These are phyloP conservation scores for Oenanthe melanoleuca DNA, from an alignment of 2,113 vertebrate genomes.

Conservation along the genomic window DNA sequence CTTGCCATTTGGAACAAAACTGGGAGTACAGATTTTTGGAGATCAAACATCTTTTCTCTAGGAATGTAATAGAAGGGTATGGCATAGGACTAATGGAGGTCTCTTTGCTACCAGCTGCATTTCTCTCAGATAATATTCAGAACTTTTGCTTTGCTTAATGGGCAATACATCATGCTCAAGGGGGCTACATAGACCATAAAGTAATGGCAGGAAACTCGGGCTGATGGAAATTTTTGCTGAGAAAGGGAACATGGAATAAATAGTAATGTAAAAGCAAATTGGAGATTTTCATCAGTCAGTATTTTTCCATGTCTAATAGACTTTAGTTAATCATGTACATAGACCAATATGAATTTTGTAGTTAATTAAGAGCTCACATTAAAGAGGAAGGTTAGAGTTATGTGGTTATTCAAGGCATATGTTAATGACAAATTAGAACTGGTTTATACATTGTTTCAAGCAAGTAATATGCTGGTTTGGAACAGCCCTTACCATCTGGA, in stretches of 20 bases:
- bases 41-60: not conserved
- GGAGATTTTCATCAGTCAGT: not conserved
- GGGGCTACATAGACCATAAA: not conserved
- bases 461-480: not conserved
- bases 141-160: not conserved
- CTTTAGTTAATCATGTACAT: not conserved
- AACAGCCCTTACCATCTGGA: not conserved
- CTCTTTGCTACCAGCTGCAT: not conserved
- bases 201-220: not conserved
- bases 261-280: not conserved
- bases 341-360: not conserved
- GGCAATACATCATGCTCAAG: rapidly evolving
- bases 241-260: not conserved
- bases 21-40: not conserved
- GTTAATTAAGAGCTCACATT: not conserved
- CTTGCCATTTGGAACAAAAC: not conserved
- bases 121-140: not conserved
- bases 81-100: not conserved
- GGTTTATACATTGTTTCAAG: not conserved
- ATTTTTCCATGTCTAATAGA: not conserved
- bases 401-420: rapidly evolving
- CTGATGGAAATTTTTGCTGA: not conserved
- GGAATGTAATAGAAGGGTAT: not conserved
- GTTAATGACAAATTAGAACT: not conserved
- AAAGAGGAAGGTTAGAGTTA: not conserved